Conservation (phyloP, 2,888 invertebrate genomes). For the Ypsolopha scabrella region DNA sequence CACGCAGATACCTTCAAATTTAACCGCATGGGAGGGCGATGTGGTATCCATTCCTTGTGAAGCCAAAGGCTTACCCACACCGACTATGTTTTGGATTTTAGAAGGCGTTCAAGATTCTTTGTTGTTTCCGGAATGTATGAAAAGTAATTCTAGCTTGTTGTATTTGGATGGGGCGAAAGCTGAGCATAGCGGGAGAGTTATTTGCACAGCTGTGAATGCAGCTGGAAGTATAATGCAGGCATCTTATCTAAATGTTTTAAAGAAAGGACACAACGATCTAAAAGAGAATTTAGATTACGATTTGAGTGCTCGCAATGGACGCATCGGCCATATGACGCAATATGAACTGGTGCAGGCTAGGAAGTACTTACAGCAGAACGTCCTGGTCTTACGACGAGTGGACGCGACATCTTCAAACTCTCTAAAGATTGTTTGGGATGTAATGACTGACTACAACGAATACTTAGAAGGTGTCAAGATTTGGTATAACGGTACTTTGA, state of each 20-base stretch:
- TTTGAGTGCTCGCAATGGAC: conserved; percentile 41
- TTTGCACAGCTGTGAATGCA: conserved; percentile 62
- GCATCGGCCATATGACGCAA: conserved; percentile 70
- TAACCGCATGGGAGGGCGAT: conserved; percentile 88
- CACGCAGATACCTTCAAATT: conserved; percentile 87
- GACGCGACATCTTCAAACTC: conserved; percentile 80
- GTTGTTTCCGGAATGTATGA: conserved; percentile 61
- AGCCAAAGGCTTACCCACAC: conserved; percentile 92
- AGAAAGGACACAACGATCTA: conserved; percentile 51
- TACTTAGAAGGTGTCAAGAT: conserved; percentile 79
- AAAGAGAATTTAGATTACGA: conserved; percentile 40
- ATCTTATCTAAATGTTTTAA: conserved; percentile 58
- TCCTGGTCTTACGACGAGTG: conserved; percentile 78
- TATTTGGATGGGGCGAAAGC: conserved; percentile 55
- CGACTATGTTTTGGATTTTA: conserved; percentile 95
- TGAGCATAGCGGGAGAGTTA: conserved; percentile 60
- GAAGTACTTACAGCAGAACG: conserved; percentile 82
- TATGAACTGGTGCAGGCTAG: conserved; percentile 84
- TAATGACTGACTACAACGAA: conserved; percentile 68
- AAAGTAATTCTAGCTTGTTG: conserved; percentile 58
- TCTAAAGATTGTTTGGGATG: conserved; percentile 85
- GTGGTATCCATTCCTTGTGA: conserved; percentile 93
- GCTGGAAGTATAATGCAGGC: conserved; percentile 65
- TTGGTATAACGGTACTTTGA: conserved; percentile 60
- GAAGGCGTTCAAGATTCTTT: conserved; percentile 85